phyloP scores from a whole-genome alignment of 2,888 invertebrate genomes.

The Coremacera marginata region DNA sequence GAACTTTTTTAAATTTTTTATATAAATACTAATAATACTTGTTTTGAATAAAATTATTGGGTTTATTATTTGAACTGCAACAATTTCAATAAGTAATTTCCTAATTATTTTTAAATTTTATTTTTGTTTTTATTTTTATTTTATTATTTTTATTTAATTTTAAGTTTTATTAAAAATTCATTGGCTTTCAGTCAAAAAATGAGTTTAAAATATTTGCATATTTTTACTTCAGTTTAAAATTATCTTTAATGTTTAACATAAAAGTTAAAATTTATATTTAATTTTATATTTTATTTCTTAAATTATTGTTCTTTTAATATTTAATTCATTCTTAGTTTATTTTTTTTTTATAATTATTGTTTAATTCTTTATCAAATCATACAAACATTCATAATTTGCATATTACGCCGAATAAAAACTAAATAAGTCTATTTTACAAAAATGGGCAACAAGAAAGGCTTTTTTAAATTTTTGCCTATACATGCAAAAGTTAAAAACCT shows the following conservation, averaged over 20 bases:
- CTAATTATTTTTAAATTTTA: neutral
- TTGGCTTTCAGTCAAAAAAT: too few species aligned
- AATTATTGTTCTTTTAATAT: neutral
- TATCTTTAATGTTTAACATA: neutral
- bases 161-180: too few species aligned
- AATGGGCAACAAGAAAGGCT: neutral
- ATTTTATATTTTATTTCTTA: slow-evolving; percentile 6
- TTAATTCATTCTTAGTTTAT: neutral
- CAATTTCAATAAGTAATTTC: too few species aligned
- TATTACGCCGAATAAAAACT: neutral
- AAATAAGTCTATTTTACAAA: neutral
- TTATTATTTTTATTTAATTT: too few species aligned
- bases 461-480: neutral
- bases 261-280: neutral
- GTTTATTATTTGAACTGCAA: neutral
- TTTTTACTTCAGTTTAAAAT: neutral
- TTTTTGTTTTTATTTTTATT: neutral
- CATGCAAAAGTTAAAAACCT: neutral
- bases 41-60: neutral
- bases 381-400: slow-evolving; percentile 7
- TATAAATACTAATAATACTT: slow-evolving; percentile 8
- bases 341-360: neutral
- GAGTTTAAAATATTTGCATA: neutral
- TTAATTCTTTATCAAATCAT: neutral
- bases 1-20: neutral